phyloP scores from a whole-genome alignment of 2,888 invertebrate genomes.

The Drosophila prostipennis region DNA sequence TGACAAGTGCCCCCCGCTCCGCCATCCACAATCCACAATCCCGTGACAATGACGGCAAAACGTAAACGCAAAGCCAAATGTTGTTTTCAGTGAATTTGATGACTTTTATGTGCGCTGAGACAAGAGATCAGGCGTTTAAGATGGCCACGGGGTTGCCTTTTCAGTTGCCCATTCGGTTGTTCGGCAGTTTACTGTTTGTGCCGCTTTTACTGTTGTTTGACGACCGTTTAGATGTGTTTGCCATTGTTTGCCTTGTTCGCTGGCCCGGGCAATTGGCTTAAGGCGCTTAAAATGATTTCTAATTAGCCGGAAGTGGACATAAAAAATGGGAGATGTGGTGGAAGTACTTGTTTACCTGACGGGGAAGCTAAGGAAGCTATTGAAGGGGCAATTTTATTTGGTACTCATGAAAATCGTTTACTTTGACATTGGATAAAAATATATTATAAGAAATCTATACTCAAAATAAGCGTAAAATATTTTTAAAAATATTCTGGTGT shows the following conservation, averaged over 20 bases:
- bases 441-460: no score
- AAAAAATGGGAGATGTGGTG: constrained; percentile 5
- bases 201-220: constrained; percentile 19
- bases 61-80: constrained; percentile 78
- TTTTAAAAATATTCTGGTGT: no score
- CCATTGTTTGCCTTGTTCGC: constrained; percentile 45
- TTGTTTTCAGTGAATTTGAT: constrained; percentile 83
- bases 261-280: constrained; percentile 71
- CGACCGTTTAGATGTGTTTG: constrained; percentile 31
- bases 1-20: constrained; percentile 3
- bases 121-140: constrained; percentile 83
- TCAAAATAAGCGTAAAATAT: no score
- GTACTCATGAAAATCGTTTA: not conserved
- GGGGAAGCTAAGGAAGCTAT: not conserved
- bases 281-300: constrained; percentile 80
- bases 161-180: constrained; percentile 31
- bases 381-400: not conserved
- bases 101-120: constrained; percentile 81
- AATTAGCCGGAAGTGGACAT: constrained; percentile 69
- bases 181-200: constrained; percentile 14
- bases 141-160: constrained; percentile 79
- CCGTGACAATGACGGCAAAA: constrained; percentile 76
- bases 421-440: not conserved
- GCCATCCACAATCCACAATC: not conserved
- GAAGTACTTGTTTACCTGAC: constrained; percentile 16